Percentiles rank a stretch among this genome's conserved stretches.
phyloP scores from a whole-genome alignment of 2,113 vertebrate genomes.

The Aldabrachelys gigantea region DNA sequence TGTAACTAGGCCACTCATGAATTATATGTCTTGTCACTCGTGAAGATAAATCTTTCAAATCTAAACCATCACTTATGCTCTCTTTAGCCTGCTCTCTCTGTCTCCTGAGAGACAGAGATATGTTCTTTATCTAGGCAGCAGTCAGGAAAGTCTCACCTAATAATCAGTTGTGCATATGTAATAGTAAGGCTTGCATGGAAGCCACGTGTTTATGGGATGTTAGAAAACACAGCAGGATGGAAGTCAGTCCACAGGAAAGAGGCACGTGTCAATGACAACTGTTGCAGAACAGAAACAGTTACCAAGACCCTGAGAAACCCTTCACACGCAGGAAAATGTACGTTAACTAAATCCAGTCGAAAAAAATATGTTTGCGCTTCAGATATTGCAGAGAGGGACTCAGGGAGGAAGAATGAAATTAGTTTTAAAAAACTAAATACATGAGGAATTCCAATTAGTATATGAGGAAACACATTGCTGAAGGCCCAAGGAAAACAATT shows the following conservation, averaged over 20 bases:
- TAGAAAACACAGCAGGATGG: not conserved
- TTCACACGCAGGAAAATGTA: slow-evolving; percentile 39
- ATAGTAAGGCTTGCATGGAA: slow-evolving; percentile 37
- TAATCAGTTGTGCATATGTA: slow-evolving; percentile 29
- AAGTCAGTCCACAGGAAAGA: slow-evolving; percentile 38
- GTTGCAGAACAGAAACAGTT: slow-evolving; percentile 51
- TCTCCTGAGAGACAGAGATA: not conserved
- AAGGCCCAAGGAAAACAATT: not conserved
- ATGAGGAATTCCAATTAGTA: not conserved
- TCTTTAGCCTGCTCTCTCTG: not conserved
- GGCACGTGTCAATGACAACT: slow-evolving; percentile 51
- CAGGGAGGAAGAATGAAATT: not conserved
- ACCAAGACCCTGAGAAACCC: slow-evolving; percentile 49
- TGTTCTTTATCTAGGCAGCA: not conserved
- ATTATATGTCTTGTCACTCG: slow-evolving; percentile 53
- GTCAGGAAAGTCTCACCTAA: slow-evolving; percentile 55
- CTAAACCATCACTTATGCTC: not conserved
- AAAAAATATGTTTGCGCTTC: slow-evolving; percentile 43
- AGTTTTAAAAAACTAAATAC: slow-evolving; percentile 11
- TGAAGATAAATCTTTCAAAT: slow-evolving; percentile 60
- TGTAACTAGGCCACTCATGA: slow-evolving; percentile 46
- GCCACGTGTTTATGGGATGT: not conserved
- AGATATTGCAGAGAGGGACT: not conserved
- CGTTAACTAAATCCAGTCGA: slow-evolving; percentile 63
- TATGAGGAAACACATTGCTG: not conserved